Base-by-base conservation (phyloP, 2,888 invertebrate species). In the Chloroclystis v-ata region DNA sequence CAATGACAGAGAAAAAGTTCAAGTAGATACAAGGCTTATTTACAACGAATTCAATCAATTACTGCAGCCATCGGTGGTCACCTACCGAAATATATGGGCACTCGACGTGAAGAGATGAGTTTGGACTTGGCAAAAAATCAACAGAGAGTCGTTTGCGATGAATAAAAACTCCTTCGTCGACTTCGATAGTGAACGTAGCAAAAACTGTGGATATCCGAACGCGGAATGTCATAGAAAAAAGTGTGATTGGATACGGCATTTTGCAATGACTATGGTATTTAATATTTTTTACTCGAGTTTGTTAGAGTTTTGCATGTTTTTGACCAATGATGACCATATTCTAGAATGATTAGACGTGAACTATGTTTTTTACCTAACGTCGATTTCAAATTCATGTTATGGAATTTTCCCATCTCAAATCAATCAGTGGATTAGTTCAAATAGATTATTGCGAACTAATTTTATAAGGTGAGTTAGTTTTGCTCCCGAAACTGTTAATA, bases 11-110 rank as follows among this genome's bases (percentile, higher is more conserved):
- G 42, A 59, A 59, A 59, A 59, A 55, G 43, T 50, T 47, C 45
- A 40, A 56, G 54, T 55, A 75, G 72, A 78, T 72, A 73, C 70
- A 65, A 71, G 64, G 69, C 67, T 73, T 77, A 75, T 75, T 76
- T 77, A 75, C 73, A 75, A 69, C 59, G 74, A 71, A 78, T 78
- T 75, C 78, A 75, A 82, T 84, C 85, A 85, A 85, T 85, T 85
- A 83, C 77, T 63, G 60, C 63, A 72, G 61, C 61, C 66, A 73
- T 75, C 72, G 67, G 69, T 67, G 69, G 63, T 61, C 67, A 67
- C 68, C 72, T 71, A 69, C 74, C 69, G 71, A 80, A 82, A 83
- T 80, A 74, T 83, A 82, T 76, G 76, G 76, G 66, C 72, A 74
- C 76, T 82, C 75, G 79, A 75, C 73, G 69, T 64, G 67, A 68